A percentile compares a stretch with the other conserved stretches of the same genome.
Conservation (phyloP, 2,113 vertebrate genomes). For the Polypterus bichir region DNA sequence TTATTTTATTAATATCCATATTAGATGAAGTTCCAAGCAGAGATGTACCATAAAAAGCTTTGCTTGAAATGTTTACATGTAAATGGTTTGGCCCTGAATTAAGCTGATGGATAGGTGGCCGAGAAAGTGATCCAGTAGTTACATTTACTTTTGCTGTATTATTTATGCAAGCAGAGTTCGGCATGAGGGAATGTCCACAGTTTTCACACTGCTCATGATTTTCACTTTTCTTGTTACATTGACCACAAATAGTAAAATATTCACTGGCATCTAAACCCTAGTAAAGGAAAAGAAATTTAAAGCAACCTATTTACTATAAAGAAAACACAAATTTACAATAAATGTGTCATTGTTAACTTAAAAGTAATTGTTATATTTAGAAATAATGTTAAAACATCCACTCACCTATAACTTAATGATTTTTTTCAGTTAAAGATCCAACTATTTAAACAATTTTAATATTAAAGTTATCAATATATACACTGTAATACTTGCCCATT, state of each 20-base stretch:
- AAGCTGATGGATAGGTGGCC: slow-evolving; percentile 68
- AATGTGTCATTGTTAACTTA: too few relatives aligned
- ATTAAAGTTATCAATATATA: too few relatives aligned
- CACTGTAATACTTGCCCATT: too few relatives aligned
- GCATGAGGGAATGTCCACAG: slow-evolving; percentile 47
- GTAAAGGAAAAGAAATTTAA: not conserved
- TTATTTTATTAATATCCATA: slow-evolving; percentile 38
- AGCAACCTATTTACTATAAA: not conserved
- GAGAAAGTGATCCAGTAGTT: slow-evolving; percentile 45
- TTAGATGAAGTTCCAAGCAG: slow-evolving; percentile 36
- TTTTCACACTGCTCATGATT: slow-evolving; percentile 57
- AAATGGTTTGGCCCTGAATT: slow-evolving; percentile 51
- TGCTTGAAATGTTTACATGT: slow-evolving; percentile 48
- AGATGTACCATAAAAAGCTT: slow-evolving; percentile 62
- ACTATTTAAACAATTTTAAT: too few relatives aligned
- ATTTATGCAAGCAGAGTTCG: slow-evolving; percentile 48
- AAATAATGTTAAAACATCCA: too few relatives aligned
- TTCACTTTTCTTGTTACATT: slow-evolving; percentile 59
- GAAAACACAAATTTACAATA: too few relatives aligned
- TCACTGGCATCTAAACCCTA: slow-evolving; percentile 53
- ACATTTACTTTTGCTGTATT: slow-evolving; percentile 41
- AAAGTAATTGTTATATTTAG: too few relatives aligned
- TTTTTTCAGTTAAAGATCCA: too few relatives aligned
- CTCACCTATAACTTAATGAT: too few relatives aligned
- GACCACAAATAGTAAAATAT: slow-evolving; percentile 50